Base-by-base conservation (phyloP, 2,113 vertebrate species). In the Thalassoma bifasciatum region DNA sequence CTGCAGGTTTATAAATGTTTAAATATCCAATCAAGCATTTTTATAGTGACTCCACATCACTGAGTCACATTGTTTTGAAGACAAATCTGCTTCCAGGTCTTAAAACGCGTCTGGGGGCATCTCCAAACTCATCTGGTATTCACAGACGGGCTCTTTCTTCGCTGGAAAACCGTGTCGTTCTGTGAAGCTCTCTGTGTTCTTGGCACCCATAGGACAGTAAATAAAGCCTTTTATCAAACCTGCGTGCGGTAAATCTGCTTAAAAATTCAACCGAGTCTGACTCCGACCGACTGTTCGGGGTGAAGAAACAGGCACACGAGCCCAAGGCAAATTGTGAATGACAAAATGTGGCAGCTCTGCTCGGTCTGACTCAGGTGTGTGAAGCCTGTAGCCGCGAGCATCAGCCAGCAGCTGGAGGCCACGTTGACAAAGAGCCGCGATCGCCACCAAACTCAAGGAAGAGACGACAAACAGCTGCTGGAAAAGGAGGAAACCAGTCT, bases 331-430 rank as follows among this genome's bases (percentile, higher is more conserved):
- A 72, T 38, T 58, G 8, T 53, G 42, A 76, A 44, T 36, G 46
- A 77, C 52, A 71, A 16, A 19, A 63, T 24, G 16, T 19, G 47
- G 26, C 62, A 2, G 51, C 71, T 76, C 66, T 37, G 62, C 49
- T 36, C 66, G 40, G 17, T 59, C 23, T 75, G 58, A 79, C 69
- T 77, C 83, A 81, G 74, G 72, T 85, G 75, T 78, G 40, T 69
- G 61, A 57, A 61, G 67, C 51, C 54, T 36, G 44, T 66, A 40
- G 66, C 47, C 40, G 50, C 22, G 67, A 69, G 70, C 79, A 69
- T 37, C 58, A 64, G 79, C 72, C 79, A 88, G 52, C 13, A 76
- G 77, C 72, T 80, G 36, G 67, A 82, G 84, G 85, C 83, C 72
- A 81, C 62, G 84, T 66, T 72, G 52, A 67, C n/a, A 74, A 78